Conservation (phyloP, 2,113 vertebrate species). For the Elanoides forficatus region DNA sequence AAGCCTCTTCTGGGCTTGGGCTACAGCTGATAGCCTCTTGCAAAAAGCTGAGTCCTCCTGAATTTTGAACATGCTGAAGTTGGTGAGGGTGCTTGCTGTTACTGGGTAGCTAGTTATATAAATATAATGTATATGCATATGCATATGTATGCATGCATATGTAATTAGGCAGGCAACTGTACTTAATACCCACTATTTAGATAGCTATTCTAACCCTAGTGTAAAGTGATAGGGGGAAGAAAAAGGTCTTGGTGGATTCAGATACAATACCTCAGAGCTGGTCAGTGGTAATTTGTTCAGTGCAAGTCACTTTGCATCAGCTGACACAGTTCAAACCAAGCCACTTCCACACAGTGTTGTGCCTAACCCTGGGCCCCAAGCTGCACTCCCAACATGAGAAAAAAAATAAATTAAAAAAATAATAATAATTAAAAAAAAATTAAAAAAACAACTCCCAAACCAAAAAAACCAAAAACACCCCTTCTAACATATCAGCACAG, state of each 20-base stretch:
- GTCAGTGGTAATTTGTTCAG: background rate
- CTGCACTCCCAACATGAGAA: slow-evolving; percentile 49
- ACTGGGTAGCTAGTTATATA: background rate
- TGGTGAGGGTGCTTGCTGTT: background rate
- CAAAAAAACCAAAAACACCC: background rate
- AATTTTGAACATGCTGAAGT: background rate
- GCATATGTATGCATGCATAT: background rate
- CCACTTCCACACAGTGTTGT: slow-evolving; percentile 74
- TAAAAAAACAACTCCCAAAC: background rate
- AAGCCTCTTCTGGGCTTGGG: background rate
- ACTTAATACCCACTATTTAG: background rate
- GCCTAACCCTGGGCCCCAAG: slow-evolving; percentile 76
- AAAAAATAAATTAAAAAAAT: background rate
- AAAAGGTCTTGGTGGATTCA: background rate
- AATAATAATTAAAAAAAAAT: too few relatives aligned
- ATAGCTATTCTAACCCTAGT: background rate
- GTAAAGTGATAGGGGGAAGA: background rate
- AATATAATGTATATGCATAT: background rate
- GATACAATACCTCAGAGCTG: background rate
- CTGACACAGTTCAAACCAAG: background rate
- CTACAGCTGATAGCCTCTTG: background rate
- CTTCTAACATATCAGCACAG: slow-evolving; percentile 74
- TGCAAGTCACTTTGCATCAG: background rate
- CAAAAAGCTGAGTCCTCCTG: background rate
- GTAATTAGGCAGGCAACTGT: background rate